Conservation (phyloP, 2,113 vertebrate genomes). For the Chaetorhynchus papuensis region DNA sequence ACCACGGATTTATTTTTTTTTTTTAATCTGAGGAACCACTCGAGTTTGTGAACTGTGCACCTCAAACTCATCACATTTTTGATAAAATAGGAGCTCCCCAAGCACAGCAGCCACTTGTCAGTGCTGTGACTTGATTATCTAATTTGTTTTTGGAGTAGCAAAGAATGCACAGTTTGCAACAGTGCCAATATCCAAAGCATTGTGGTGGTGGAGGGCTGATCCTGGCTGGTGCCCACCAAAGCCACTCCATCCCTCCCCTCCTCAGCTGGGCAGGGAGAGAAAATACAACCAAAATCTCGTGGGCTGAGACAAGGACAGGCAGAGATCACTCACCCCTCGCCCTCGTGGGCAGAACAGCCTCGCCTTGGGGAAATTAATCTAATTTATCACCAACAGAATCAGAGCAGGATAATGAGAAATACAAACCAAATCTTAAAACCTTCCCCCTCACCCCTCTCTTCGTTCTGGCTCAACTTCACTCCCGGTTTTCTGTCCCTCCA, state of each 20-base stretch:
- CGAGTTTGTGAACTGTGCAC: not conserved
- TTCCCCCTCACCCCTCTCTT: not conserved
- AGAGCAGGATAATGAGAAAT: not conserved
- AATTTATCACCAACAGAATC: not conserved
- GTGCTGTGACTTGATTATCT: not conserved
- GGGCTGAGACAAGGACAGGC: not conserved
- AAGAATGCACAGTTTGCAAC: not conserved
- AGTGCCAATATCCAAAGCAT: not conserved
- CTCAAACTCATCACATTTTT: not conserved
- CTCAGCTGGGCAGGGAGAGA: not conserved
- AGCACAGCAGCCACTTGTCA: not conserved
- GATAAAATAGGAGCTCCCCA: not conserved
- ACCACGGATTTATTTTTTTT: too few species aligned
- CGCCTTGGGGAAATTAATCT: not conserved
- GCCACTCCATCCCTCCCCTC: not conserved
- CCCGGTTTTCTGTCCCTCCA: not conserved
- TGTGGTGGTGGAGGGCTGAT: too few species aligned
- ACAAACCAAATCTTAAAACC: not conserved
- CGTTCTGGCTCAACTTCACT: not conserved
- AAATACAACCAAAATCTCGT: not conserved
- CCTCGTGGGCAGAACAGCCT: not conserved
- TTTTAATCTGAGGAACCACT: not conserved
- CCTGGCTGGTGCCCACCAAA: not conserved
- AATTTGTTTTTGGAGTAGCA: not conserved
- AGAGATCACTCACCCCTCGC: not conserved